Evolutionary conservation across 1,140 invertebrate genomes (phyloP).

Genomic region (Campoletis sonorensis): DNA sequence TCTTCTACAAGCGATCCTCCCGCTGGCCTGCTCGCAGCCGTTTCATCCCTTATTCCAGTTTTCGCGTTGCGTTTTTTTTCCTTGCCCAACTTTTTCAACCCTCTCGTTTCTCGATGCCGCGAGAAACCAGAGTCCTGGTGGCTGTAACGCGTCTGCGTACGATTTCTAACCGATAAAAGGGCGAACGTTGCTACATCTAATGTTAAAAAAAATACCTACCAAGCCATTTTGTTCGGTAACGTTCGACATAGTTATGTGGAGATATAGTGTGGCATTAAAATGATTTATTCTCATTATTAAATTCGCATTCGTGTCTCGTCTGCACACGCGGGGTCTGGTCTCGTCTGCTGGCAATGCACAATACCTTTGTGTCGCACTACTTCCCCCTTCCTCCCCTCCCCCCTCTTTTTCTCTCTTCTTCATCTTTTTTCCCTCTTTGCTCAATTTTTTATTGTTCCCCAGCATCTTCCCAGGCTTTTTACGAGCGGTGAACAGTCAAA

Average conservation of each 20-base stretch:
- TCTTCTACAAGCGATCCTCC: conserved; percentile 42
- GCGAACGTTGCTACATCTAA: no score
- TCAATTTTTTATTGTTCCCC: background rate
- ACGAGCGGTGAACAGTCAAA: background rate
- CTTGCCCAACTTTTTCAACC: conserved; percentile 30
- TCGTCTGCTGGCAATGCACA: background rate
- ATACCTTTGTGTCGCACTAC: conserved; percentile 8
- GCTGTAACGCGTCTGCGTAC: no score
- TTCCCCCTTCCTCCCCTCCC: background rate
- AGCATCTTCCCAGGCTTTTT: conserved; percentile 19
- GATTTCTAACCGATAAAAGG: no score
- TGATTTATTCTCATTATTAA: conserved; percentile 67
- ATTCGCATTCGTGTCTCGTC: conserved; percentile 61
- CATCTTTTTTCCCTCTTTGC: background rate
- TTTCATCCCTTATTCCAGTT: conserved; percentile 33
- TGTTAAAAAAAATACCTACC: background rate
- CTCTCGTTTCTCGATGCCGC: background rate
- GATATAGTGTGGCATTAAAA: conserved; percentile 60
- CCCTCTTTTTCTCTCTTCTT: no score
- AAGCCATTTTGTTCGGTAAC: background rate
- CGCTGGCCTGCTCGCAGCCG: conserved; percentile 37
- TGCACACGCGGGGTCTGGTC: conserved; percentile 33
- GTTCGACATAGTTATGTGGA: conserved; percentile 33
- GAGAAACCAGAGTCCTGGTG: conserved; percentile 6
- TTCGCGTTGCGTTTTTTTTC: conserved; percentile 16